Conservation (phyloP, 2,888 invertebrate species). For the Heliconius erato region DNA sequence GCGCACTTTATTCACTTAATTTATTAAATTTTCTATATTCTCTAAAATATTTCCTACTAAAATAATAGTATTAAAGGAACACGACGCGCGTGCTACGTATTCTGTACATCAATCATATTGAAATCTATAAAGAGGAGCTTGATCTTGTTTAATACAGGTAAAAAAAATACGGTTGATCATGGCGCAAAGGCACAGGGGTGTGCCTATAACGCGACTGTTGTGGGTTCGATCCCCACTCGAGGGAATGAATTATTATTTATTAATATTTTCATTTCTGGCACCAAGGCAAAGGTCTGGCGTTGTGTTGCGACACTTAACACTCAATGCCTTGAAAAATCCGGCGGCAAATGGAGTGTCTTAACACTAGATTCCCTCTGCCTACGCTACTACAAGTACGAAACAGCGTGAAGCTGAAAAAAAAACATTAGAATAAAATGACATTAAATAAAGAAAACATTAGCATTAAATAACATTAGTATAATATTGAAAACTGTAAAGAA, state of each 20-base stretch:
- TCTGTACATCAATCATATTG: neutral
- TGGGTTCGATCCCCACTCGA: too few species aligned
- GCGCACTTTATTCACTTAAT: slow-evolving; percentile 68
- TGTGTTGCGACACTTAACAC: too few species aligned
- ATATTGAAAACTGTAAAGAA: neutral
- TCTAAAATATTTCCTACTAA: slow-evolving; percentile 39
- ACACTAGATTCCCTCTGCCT: too few species aligned
- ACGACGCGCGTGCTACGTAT: neutral
- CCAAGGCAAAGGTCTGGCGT: too few species aligned
- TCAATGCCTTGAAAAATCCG: too few species aligned
- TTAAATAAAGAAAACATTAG: neutral
- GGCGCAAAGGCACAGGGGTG: too few species aligned
- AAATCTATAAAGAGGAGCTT: neutral
- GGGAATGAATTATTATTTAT: too few species aligned
- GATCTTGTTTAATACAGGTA: neutral
- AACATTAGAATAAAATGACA: slow-evolving; percentile 1
- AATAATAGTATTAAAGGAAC: slow-evolving; percentile 14
- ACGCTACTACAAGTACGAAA: too few species aligned
- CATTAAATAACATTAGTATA: slow-evolving; percentile 12
- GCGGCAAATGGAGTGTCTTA: too few species aligned
- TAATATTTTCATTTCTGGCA: too few species aligned
- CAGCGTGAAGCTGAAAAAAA: neutral
- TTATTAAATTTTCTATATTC: slow-evolving; percentile 56
- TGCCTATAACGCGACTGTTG: too few species aligned
- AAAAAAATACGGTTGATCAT: too few species aligned